These are phyloP conservation scores for Heptranchias perlo DNA, from an alignment of 2,113 vertebrate genomes.

Conservation along the genomic window DNA sequence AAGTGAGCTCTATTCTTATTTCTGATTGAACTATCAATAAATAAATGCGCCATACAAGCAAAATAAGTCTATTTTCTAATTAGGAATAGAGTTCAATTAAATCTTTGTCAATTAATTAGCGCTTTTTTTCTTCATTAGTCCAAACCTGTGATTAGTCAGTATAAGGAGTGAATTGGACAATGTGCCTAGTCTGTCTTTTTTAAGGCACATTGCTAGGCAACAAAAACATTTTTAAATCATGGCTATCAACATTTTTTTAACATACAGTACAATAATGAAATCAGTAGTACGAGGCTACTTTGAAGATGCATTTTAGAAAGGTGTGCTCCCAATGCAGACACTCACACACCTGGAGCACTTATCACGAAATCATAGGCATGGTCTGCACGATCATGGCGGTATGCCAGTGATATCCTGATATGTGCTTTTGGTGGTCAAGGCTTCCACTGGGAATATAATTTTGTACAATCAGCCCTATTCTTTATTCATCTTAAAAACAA, in stretches of 20 bases:
- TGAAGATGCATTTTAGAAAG: no score
- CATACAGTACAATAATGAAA: no score
- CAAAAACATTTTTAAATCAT: background rate
- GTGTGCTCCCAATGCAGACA: no score
- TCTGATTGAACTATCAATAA: conserved; percentile 6
- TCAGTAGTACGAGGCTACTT: no score
- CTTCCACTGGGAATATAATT: no score
- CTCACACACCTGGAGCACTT: no score
- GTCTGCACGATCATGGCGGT: no score
- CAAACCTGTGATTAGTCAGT: background rate
- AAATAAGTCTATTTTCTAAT: background rate
- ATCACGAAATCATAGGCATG: no score
- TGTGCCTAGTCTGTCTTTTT: background rate
- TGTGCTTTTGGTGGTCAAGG: no score
- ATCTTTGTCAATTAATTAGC: background rate
- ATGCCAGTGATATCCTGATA: no score
- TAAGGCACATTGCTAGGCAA: background rate
- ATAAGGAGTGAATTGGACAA: background rate
- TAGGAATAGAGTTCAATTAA: background rate
- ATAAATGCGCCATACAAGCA: background rate
- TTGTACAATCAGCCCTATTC: no score
- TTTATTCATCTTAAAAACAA: no score
- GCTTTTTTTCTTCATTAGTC: background rate
- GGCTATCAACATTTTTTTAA: background rate
- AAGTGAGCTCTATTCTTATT: background rate